Conservation (phyloP, 2,888 invertebrate species). For the Bhutanitis thaidina region DNA sequence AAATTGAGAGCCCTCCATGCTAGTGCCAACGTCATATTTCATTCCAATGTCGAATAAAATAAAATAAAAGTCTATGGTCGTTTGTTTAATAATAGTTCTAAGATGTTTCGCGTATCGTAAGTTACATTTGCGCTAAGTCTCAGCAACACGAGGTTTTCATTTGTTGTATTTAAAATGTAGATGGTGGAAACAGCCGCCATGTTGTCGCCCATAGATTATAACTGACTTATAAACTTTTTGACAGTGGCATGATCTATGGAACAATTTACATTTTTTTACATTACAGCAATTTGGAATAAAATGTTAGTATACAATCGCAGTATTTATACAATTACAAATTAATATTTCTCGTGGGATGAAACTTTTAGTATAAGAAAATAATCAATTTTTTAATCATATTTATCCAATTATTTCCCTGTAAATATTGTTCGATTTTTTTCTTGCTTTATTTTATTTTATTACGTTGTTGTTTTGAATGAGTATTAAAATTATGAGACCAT, state of each 20-base stretch:
- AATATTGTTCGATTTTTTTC: slow-evolving; percentile 41
- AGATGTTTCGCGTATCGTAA: slow-evolving; percentile 25
- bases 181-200: too few species aligned
- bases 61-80: slow-evolving; percentile 27
- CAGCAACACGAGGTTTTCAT: neutral
- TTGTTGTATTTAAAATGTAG: neutral
- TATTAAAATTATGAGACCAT: slow-evolving; percentile 31
- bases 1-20: slow-evolving; percentile 61
- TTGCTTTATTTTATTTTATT: slow-evolving; percentile 44
- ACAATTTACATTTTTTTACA: too few species aligned
- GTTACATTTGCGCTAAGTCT: slow-evolving; percentile 28
- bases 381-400: slow-evolving; percentile 26
- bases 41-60: slow-evolving; percentile 46
- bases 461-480: slow-evolving; percentile 35
- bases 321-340: too few species aligned
- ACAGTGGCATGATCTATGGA: too few species aligned
- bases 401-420: slow-evolving; percentile 41
- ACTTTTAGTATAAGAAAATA: slow-evolving; percentile 11
- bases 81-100: slow-evolving; percentile 27
- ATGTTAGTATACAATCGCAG: too few species aligned
- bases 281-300: too few species aligned
- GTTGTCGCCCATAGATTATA: too few species aligned
- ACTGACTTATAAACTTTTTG: too few species aligned
- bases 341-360: neutral
- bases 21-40: slow-evolving; percentile 67